Percentiles rank a stretch among this genome's conserved stretches.
Evolutionary conservation across 2,888 invertebrate genomes (phyloP).

Genomic region (Laothoe populi): DNA sequence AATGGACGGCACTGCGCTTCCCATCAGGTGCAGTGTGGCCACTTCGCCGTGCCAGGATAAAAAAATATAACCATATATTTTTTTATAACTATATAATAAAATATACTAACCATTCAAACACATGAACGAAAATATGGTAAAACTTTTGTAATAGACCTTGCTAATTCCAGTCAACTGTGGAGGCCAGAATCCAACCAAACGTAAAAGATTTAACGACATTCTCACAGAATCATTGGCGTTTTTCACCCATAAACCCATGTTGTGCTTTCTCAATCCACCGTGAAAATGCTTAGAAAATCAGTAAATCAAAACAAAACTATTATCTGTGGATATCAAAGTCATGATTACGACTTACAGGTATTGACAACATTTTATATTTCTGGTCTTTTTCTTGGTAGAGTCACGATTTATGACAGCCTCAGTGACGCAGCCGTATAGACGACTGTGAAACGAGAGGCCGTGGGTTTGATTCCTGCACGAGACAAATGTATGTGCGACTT

Average conservation of each 20-base stretch:
- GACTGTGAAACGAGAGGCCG: too few relatives aligned
- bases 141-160: slow-evolving; percentile 55
- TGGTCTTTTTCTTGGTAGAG: too few relatives aligned
- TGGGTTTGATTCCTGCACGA: too few relatives aligned
- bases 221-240: slow-evolving; percentile 62
- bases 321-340: slow-evolving; percentile 40
- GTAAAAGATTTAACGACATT: slow-evolving; percentile 62
- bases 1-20: too few relatives aligned
- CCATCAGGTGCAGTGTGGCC: too few relatives aligned
- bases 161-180: slow-evolving; percentile 48
- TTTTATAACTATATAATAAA: too few relatives aligned
- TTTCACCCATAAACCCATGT: slow-evolving; percentile 56
- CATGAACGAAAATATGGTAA: slow-evolving; percentile 64
- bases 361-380: slow-evolving; percentile 40
- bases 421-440: neutral
- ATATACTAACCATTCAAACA: slow-evolving; percentile 66
- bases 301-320: too few relatives aligned
- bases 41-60: too few relatives aligned
- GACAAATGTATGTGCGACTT: too few relatives aligned
- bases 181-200: slow-evolving; percentile 69
- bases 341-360: slow-evolving; percentile 49
- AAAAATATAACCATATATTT: too few relatives aligned
- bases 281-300: too few relatives aligned
- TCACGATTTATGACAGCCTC: neutral
- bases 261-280: neutral